Evolutionary conservation across 2,797 vertebrate species (phyloP).

Genomic region (Xenopus petersii): DNA sequence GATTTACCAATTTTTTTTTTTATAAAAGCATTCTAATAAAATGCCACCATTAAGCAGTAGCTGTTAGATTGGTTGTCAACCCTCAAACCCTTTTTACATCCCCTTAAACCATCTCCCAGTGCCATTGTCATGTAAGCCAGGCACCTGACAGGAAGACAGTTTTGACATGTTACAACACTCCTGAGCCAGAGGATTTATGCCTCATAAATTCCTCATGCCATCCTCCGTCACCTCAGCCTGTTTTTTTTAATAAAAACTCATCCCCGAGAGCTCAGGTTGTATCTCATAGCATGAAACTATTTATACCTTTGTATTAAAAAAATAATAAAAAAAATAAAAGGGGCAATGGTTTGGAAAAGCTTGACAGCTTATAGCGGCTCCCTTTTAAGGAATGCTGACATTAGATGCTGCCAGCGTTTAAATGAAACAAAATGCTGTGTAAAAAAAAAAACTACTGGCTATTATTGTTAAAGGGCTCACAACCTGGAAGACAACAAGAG

Average conservation of each 20-base stretch:
- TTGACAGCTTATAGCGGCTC: not conserved
- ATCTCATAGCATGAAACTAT: slow-evolving; percentile 44
- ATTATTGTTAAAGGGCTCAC: no score
- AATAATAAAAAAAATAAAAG: slow-evolving; percentile 29
- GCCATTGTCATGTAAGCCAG: slow-evolving; percentile 37
- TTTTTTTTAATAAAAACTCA: slow-evolving; percentile 48
- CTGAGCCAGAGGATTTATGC: slow-evolving; percentile 48
- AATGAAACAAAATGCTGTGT: no score
- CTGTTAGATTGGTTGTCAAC: slow-evolving; percentile 10
- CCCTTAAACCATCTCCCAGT: slow-evolving; percentile 29
- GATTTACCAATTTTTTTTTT: slow-evolving; percentile 1
- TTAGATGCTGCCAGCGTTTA: no score
- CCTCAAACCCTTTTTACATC: not conserved
- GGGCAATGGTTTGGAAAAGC: slow-evolving; percentile 4
- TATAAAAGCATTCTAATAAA: not conserved
- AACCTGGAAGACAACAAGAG: no score
- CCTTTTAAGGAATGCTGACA: slow-evolving; percentile 8
- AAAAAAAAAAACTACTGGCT: no score
- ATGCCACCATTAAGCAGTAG: slow-evolving; percentile 3
- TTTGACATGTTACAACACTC: slow-evolving; percentile 51
- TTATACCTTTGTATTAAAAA: slow-evolving; percentile 42
- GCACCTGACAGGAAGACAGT: slow-evolving; percentile 47
- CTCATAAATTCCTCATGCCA: slow-evolving; percentile 49
- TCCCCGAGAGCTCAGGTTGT: slow-evolving; percentile 44
- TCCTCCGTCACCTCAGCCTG: slow-evolving; percentile 41